Percentiles rank a stretch among this genome's conserved stretches.
These are phyloP conservation scores for Neuroterus valhalla DNA, from an alignment of 1,140 invertebrate species.

Conservation along the genomic window DNA sequence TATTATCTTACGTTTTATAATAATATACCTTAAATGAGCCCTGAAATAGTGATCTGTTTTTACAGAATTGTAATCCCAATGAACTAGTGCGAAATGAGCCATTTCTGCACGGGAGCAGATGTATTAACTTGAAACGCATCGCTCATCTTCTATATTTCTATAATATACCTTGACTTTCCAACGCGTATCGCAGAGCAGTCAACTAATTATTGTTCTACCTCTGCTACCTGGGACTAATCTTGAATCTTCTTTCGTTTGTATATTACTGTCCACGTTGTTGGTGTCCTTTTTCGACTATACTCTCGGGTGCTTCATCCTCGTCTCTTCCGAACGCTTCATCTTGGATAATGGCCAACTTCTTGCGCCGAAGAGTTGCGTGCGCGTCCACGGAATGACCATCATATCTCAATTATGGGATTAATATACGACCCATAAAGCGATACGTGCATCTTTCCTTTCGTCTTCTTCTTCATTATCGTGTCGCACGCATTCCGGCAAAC, in stretches of 20 bases:
- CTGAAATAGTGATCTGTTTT: no score
- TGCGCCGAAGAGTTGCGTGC: slow-evolving; percentile 56
- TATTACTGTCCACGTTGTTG: background rate
- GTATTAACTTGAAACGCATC: no score
- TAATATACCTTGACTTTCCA: no score
- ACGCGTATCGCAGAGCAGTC: background rate
- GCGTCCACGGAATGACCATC: slow-evolving; percentile 51
- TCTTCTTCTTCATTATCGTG: slow-evolving; percentile 20
- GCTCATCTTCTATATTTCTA: no score
- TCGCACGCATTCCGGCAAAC: slow-evolving; percentile 5
- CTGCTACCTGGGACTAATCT: background rate
- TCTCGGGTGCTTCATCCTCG: background rate
- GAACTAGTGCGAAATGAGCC: no score
- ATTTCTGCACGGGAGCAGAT: no score
- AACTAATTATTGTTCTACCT: background rate
- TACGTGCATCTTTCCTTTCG: slow-evolving; percentile 46
- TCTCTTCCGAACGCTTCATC: slow-evolving; percentile 13
- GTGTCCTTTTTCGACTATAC: slow-evolving; percentile 1
- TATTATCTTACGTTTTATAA: no score
- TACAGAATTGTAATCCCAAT: no score
- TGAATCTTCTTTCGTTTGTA: background rate
- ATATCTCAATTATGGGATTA: slow-evolving; percentile 67
- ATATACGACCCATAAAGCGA: slow-evolving; percentile 65
- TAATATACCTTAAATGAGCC: no score
- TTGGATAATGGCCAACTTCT: slow-evolving; percentile 58